Base-by-base conservation (phyloP, 2,113 vertebrate genomes). In the Epinephelus lanceolatus region DNA sequence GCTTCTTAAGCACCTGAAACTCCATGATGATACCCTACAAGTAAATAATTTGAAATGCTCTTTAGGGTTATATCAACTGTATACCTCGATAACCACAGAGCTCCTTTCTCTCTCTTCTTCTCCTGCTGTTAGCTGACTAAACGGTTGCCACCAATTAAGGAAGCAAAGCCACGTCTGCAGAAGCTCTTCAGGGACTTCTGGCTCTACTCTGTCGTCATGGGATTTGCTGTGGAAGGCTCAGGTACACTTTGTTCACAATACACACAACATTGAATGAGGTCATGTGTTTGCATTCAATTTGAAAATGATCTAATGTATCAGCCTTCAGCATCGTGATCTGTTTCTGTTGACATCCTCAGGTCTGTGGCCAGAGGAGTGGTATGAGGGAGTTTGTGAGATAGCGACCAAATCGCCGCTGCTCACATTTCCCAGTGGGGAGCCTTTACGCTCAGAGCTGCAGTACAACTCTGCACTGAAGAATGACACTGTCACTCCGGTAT, bases 391-490 rank as follows among this genome's bases (percentile, higher is more conserved):
- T 37, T 99, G 98, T 90, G 98, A 99, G 93, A 99, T 99, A 12
- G 98, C 97, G 25, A 99, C 97, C 85, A 99, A 99, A 89, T 99
- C 98, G 0, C 98, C 98, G 0, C 91, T 99, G 81, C 96, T 99
- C 63, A 99, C 97, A 0, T 99, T 99, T 81, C 98, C 98, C 53
- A 99, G 98, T 74, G 98, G 97, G 73, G 98, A 99, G 60, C 98
- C 98, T 0, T 94, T 99, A 40, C 97, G 98, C 15, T 99, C 98
- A 1, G 98, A 99, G 71, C 97, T 99, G 83, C 98, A 99, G 93
- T 99, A 99, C 93, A 99, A 99, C 91, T 99, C 98, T 0, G 98
- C 98, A 17, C 96, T 99, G 94, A 99, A 99, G 93, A 99, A 99
- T 0, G 98, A 99, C 91, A 99, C 98, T 0, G 98, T 99, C 76